Evolutionary conservation across 2,888 invertebrate species (phyloP).

Genomic region (Ophraella communa): DNA sequence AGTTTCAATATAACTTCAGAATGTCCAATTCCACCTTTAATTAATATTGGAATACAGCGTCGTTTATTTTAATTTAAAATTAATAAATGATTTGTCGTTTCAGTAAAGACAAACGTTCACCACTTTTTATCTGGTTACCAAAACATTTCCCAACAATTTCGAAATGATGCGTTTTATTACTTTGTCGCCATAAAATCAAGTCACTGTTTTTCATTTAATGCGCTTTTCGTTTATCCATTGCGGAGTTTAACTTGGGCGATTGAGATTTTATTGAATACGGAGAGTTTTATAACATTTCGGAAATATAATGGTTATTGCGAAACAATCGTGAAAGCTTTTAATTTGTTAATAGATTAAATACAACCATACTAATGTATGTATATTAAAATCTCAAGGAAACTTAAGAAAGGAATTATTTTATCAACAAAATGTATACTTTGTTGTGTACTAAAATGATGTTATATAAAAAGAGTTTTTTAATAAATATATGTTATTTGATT

Average conservation of each 20-base stretch:
- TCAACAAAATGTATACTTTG: too few species aligned
- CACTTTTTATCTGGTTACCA: neutral
- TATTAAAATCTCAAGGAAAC: too few species aligned
- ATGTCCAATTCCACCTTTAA: neutral
- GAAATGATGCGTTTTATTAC: conserved; percentile 11
- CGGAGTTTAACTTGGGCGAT: neutral
- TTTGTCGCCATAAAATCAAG: conserved; percentile 15
- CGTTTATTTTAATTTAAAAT: neutral
- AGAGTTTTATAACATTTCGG: neutral
- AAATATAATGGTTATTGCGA: neutral
- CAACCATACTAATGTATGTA: too few species aligned
- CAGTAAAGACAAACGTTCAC: conserved; percentile 6
- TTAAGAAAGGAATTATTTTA: too few species aligned
- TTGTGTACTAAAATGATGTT: too few species aligned
- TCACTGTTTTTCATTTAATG: conserved; percentile 16
- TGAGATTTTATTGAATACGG: neutral
- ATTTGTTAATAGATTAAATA: too few species aligned
- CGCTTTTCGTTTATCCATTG: conserved; percentile 12
- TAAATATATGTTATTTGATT: too few species aligned
- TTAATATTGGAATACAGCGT: neutral
- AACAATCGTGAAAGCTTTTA: too few species aligned
- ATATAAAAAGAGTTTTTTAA: too few species aligned
- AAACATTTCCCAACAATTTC: neutral
- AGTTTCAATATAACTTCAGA: neutral
- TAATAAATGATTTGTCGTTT: conserved; percentile 6